Evolutionary conservation across 2,113 vertebrate genomes (phyloP).

Genomic region (Chamaetylas fuelleborni): DNA sequence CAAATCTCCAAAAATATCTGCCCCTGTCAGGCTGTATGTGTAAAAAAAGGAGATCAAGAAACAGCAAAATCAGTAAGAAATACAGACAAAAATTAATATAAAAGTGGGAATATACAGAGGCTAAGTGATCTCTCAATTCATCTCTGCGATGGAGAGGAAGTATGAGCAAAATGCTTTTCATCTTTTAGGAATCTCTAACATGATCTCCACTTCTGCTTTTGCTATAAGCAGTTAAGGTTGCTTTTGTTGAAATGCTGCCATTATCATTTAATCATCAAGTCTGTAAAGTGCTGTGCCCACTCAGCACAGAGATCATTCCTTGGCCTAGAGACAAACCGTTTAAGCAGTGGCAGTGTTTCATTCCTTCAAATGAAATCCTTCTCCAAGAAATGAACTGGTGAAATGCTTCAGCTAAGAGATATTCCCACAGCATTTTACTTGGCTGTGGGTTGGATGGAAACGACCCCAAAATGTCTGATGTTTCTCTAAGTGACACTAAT

Average conservation of each 20-base stretch:
- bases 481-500: neutral
- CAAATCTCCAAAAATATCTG: neutral
- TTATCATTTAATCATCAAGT: slow-evolving; percentile 19
- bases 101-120: neutral
- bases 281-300: slow-evolving; percentile 1
- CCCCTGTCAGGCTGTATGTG: neutral
- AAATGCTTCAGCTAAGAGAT: neutral
- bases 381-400: neutral
- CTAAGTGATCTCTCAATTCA: neutral
- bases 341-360: neutral
- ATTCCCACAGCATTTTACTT: neutral
- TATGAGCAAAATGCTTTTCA: neutral
- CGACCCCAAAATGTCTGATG: neutral
- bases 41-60: neutral
- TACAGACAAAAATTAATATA: neutral
- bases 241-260: slow-evolving; percentile 25
- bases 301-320: neutral
- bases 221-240: neutral
- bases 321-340: slow-evolving; percentile 5
- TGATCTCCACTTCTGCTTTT: neutral
- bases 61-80: neutral
- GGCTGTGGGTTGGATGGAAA: neutral
- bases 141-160: neutral
- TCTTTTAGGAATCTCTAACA: neutral
- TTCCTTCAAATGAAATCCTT: slow-evolving; percentile 1